phyloP scores from a whole-genome alignment of 2,113 vertebrate species.

The Procavia capensis region DNA sequence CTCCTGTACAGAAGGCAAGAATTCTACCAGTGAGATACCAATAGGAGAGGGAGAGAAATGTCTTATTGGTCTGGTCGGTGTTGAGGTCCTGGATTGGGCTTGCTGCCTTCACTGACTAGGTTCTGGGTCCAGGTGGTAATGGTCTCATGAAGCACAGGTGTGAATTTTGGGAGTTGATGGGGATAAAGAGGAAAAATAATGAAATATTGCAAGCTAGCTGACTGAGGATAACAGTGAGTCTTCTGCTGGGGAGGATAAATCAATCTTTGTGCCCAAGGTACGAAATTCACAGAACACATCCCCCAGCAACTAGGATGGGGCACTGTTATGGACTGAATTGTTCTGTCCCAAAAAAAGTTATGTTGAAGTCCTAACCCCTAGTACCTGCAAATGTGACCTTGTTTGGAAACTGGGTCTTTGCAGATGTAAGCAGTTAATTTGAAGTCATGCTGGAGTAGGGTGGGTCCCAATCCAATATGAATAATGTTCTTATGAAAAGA shows the following conservation, averaged over 20 bases:
- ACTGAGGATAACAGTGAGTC: background rate
- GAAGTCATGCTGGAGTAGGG: no score
- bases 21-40: no score
- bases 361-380: no score
- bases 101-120: background rate
- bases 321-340: background rate
- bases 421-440: no score
- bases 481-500: no score
- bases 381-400: no score
- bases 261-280: background rate
- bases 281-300: background rate
- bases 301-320: background rate
- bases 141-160: background rate
- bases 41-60: no score
- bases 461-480: no score
- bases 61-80: background rate
- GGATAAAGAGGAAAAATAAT: background rate
- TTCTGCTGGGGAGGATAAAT: background rate
- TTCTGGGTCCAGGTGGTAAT: background rate
- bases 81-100: background rate
- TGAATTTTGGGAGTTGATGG: background rate
- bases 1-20: no score
- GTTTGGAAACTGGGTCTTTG: no score
- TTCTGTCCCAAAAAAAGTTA: no score
- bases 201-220: background rate